Evolutionary conservation across 2,797 vertebrate species (phyloP).

Genomic region (Cossypha polioptera): DNA sequence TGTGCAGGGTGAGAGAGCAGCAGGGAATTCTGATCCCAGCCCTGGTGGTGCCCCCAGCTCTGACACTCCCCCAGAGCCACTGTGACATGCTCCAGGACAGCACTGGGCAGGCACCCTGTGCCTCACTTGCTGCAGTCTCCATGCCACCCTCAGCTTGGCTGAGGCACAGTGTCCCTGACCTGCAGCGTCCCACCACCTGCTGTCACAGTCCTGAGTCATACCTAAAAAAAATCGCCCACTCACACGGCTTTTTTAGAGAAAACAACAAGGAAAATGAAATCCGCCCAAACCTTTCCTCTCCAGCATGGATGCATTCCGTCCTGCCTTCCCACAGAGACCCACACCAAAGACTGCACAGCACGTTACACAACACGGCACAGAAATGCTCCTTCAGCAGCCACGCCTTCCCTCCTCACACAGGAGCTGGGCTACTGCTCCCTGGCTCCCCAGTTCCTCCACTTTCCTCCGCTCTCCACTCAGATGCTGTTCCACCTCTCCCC

Average conservation of each 20-base stretch:
- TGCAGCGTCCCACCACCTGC: constrained; percentile 16
- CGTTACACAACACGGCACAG: constrained; percentile 34
- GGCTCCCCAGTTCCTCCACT: neutral
- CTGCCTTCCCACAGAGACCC: constrained; percentile 36
- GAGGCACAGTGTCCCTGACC: neutral
- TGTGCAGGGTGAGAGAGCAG: neutral
- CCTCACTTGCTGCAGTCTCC: neutral
- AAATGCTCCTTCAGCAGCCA: constrained; percentile 31
- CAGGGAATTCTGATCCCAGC: neutral
- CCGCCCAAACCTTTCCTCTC: constrained; percentile 25
- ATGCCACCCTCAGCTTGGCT: neutral
- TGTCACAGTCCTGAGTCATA: constrained; percentile 40
- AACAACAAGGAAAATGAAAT: constrained; percentile 27
- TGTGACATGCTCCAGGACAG: neutral
- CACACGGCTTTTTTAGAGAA: neutral
- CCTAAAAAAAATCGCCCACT: neutral
- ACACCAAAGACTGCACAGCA: constrained; percentile 13
- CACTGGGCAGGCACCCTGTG: neutral
- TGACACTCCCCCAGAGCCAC: neutral
- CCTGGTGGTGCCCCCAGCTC: neutral
- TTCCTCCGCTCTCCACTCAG: neutral
- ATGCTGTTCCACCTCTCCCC: constrained; percentile 15
- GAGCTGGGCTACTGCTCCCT: neutral
- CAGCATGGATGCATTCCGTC: neutral
- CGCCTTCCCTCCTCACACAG: neutral